Base-by-base conservation (phyloP, 2,888 invertebrate genomes). In the Patella depressa region DNA sequence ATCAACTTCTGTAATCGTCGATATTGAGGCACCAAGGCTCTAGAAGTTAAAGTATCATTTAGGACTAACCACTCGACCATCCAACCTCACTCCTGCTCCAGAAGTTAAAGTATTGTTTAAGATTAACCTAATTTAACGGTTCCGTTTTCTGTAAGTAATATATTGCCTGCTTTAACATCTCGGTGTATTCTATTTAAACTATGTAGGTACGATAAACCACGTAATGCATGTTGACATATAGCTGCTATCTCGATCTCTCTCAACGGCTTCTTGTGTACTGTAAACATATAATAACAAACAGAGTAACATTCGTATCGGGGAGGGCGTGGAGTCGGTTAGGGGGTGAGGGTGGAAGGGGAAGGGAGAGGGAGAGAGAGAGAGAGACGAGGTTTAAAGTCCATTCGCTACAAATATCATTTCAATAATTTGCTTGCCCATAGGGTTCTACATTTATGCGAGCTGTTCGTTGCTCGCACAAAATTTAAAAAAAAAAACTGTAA, bases 101-200 rank as follows among this genome's bases (percentile, higher is more conserved):
- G 24, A 24, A 24, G 24, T 24, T 24, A 5, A 45, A 45, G 34
- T 45, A 45, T 5, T 45, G 34, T 45, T 45, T 45, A 7, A 29
- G 53, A 84, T 85, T 83, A 85, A 93, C 93, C 94, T 88, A 99
- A 93, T 92, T 99, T 99, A 4, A 99, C 98, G 14, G 96, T 95
- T 71, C 99, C 99, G 91, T 95, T 96, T 92, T 99, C 99, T 0
- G 99, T 99, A 74, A 99, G 94, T 73, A 99, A 93, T 88, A 99
- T 99, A 92, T 99, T 99, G 80, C 99, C 99, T 24, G 99, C 99
- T 92, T 99, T 99, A 74, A 99, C 96, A 92, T 99, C 99, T 75
- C 99, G 93, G 91, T 95, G 94, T 85, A 95, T 95, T 82, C 93
- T 91, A 55, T 95, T 96, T 83, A 97, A 93, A 84, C 95, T 95